phyloP scores from a whole-genome alignment of 2,888 invertebrate species.

The Lymantria dispar region DNA sequence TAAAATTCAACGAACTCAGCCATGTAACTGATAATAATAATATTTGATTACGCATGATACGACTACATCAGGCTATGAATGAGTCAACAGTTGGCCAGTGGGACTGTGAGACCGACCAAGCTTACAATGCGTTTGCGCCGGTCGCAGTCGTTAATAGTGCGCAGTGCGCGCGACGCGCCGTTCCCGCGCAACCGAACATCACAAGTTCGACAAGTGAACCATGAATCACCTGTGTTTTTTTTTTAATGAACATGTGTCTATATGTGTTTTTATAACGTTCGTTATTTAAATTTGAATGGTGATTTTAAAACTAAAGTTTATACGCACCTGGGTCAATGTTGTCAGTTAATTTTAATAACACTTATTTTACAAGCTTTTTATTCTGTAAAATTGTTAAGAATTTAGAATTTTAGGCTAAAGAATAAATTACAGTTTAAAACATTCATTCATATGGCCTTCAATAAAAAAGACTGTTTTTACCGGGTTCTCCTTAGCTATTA shows the following conservation, averaged over 20 bases:
- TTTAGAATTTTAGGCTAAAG: neutral
- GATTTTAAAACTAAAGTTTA: constrained; percentile 1
- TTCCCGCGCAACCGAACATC: constrained; percentile 11
- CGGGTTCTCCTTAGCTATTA: too few relatives aligned
- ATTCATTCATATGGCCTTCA: too few relatives aligned
- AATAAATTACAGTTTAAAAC: too few relatives aligned
- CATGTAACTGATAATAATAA: neutral
- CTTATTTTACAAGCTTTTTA: neutral
- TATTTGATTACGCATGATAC: constrained; percentile 22
- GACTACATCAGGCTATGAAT: constrained; percentile 28
- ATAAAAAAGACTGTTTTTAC: too few relatives aligned
- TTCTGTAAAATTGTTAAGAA: too few relatives aligned
- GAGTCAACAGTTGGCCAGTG: constrained; percentile 27
- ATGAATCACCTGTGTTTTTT: constrained; percentile 32
- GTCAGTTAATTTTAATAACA: neutral
- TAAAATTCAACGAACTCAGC: neutral
- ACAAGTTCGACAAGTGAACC: constrained; percentile 38
- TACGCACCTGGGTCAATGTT: neutral
- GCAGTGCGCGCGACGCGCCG: constrained; percentile 60
- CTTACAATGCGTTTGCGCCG: constrained; percentile 9
- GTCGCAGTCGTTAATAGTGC: constrained; percentile 54
- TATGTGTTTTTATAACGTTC: constrained; percentile 2
- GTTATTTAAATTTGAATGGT: constrained; percentile 14
- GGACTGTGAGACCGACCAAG: neutral
- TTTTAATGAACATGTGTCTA: constrained; percentile 18